Evolutionary conservation across 2,797 vertebrate genomes (phyloP).

Genomic region (Cynodonichthys magdalenae): DNA sequence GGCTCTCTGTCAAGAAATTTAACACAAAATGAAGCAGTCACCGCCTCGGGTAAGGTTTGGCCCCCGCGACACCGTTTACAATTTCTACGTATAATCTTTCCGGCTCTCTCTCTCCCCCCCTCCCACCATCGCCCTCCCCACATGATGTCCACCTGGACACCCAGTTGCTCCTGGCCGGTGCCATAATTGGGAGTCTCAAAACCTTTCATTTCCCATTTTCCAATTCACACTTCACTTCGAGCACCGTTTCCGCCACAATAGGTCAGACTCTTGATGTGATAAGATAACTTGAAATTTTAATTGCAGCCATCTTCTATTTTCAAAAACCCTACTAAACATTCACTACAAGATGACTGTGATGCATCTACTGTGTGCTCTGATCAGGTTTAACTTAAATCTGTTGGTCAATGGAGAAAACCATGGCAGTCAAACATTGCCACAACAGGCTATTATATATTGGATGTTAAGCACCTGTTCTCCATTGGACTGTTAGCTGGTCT

Average conservation of each 20-base stretch:
- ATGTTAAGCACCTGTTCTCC: not conserved
- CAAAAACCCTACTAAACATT: constrained; percentile 16
- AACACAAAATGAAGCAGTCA: constrained; percentile 88
- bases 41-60: constrained; percentile 88
- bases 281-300: constrained; percentile 57
- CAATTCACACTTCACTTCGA: constrained; percentile 52
- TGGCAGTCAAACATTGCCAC: no score
- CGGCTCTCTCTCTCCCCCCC: constrained; percentile 16
- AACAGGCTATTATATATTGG: no score
- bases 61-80: constrained; percentile 90
- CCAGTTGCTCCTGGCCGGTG: constrained; percentile 54
- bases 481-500: not conserved
- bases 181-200: constrained; percentile 55
- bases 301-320: constrained; percentile 39
- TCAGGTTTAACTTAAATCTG: not conserved
- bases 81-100: constrained; percentile 90
- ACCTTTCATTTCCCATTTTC: constrained; percentile 63
- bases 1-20: constrained; percentile 88
- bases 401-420: not conserved
- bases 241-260: constrained; percentile 45
- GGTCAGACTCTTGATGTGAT: constrained; percentile 54
- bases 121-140: constrained; percentile 17
- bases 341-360: not conserved
- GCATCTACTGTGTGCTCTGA: not conserved
- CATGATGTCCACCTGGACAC: constrained; percentile 70